A percentile compares a stretch with the other conserved stretches of the same genome.
These are phyloP conservation scores for Corydoras sp. DNA, from an alignment of 2,113 vertebrate species.

Conservation along the genomic window DNA sequence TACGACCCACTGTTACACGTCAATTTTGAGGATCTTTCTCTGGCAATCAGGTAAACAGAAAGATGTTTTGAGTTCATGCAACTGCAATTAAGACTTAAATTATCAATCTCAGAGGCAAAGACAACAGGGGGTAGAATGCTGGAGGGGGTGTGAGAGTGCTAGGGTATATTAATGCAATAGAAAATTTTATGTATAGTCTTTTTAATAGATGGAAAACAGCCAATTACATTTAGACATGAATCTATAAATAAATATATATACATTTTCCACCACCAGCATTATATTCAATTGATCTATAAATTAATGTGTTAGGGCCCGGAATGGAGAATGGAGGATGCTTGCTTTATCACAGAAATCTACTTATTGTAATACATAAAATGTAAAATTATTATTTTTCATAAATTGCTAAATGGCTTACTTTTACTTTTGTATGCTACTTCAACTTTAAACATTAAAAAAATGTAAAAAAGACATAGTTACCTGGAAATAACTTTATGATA, in stretches of 20 bases:
- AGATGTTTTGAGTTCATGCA: conserved; percentile 54
- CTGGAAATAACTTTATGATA: no score
- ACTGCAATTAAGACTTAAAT: conserved; percentile 60
- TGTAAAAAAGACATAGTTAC: no score
- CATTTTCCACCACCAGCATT: conserved; percentile 56
- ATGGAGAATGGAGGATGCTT: conserved; percentile 2
- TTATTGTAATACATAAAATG: no score
- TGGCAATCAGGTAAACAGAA: conserved; percentile 34
- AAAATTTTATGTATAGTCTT: conserved; percentile 55
- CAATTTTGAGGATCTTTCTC: conserved; percentile 50
- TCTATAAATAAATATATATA: conserved; percentile 70
- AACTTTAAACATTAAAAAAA: no score
- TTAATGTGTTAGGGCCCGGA: conserved; percentile 50
- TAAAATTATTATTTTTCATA: no score
- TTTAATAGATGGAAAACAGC: conserved; percentile 52
- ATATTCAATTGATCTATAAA: conserved; percentile 73
- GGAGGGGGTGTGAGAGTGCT: not conserved
- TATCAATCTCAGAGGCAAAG: conserved; percentile 56
- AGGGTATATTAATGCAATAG: conserved; percentile 26
- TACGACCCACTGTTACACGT: conserved; percentile 48
- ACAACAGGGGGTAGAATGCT: conserved; percentile 14
- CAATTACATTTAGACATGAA: conserved; percentile 65
- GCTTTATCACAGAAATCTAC: no score
- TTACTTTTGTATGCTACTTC: no score
- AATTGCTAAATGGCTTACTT: no score